phyloP scores from a whole-genome alignment of 2,797 vertebrate genomes.

The Sternarchorhynchus goeldii region DNA sequence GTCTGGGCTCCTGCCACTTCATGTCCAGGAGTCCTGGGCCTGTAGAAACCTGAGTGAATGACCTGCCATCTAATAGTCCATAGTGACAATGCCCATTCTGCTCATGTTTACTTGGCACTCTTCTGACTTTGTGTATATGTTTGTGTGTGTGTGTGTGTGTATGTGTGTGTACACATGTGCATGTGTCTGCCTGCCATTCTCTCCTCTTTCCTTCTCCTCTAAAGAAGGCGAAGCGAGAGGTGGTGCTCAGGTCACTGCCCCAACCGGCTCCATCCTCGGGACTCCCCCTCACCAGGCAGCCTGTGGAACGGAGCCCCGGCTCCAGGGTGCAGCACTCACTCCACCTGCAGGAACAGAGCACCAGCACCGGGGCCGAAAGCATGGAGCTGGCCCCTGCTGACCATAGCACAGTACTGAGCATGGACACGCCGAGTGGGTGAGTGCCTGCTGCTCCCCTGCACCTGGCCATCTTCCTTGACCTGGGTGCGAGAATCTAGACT shows the following conservation, averaged over 20 bases:
- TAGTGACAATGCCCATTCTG: background rate
- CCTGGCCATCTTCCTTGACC: too few species aligned
- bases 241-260: slow-evolving; percentile 55
- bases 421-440: slow-evolving; percentile 77
- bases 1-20: background rate
- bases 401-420: slow-evolving; percentile 59
- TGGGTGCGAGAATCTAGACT: background rate
- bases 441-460: slow-evolving; percentile 50
- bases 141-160: slow-evolving; percentile 18
- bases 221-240: slow-evolving; percentile 68
- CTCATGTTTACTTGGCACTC: background rate
- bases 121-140: slow-evolving; percentile 4
- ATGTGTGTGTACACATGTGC: background rate
- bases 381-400: slow-evolving; percentile 67
- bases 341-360: slow-evolving; percentile 12
- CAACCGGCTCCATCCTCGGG: slow-evolving; percentile 65
- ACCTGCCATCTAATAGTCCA: background rate
- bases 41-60: slow-evolving; percentile 48
- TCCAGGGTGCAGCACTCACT: slow-evolving; percentile 50
- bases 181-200: background rate
- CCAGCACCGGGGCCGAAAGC: slow-evolving; percentile 51
- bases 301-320: slow-evolving; percentile 53
- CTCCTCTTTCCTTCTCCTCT: slow-evolving; percentile 66
- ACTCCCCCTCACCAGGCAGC: slow-evolving; percentile 61
- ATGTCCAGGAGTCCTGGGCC: slow-evolving; percentile 48